Conservation (phyloP, 2,797 vertebrate genomes). For the Galagoides demidoff region DNA sequence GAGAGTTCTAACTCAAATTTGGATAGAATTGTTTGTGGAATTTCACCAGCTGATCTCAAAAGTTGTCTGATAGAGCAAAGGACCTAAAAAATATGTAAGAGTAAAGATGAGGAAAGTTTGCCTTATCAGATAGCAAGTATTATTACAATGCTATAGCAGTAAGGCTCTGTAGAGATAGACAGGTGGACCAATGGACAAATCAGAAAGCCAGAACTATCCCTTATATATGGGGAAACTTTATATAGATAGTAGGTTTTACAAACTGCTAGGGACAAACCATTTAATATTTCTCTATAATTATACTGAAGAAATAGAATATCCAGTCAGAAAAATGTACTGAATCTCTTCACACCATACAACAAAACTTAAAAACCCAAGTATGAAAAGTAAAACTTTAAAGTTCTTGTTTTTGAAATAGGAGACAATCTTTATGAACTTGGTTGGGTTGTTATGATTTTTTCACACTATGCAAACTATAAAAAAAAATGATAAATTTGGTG, state of each 20-base stretch:
- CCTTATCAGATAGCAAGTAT: not conserved
- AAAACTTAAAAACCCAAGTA: slow-evolving; percentile 43
- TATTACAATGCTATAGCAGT: not conserved
- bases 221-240: too few species aligned
- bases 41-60: not conserved
- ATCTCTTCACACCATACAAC: not conserved
- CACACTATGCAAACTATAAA: not conserved
- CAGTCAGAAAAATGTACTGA: not conserved
- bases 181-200: not conserved
- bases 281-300: not conserved
- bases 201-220: not conserved
- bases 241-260: not conserved
- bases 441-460: slow-evolving; percentile 6
- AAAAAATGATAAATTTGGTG: not conserved
- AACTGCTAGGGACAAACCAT: not conserved
- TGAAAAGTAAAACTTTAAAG: slow-evolving; percentile 50
- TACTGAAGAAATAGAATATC: not conserved
- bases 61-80: not conserved
- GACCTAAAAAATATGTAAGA: not conserved
- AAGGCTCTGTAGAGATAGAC: not conserved
- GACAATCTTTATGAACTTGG: not conserved
- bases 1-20: not conserved
- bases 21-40: not conserved
- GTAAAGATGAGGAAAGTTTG: not conserved
- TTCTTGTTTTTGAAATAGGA: slow-evolving; percentile 7